Evolutionary conservation across 2,888 invertebrate species (phyloP), one percentile per base, ranked within the genome.

Genomic region (Drosophila antonietae): DNA sequence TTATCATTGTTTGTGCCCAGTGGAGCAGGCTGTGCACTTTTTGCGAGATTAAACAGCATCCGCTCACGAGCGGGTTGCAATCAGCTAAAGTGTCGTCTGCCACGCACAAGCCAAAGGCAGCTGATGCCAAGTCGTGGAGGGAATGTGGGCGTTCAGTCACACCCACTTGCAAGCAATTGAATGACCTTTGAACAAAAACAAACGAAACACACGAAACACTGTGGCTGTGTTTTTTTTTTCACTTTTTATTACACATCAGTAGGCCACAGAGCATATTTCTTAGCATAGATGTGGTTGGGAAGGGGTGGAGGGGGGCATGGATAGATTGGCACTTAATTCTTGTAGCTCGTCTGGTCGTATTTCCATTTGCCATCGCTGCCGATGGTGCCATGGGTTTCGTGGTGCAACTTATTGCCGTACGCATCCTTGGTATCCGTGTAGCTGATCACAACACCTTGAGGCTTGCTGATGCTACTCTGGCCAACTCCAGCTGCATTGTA

Each of bases 71-170:
- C 53, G 23, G 52, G 62, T 64, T 78, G 81, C 87, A 86, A 86
- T 86, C 87, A 84, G 57, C 75, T 78, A 88, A 81, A 88, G 88
- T 88, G 88, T 65, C 52, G 88, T 65, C 52, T 51, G 49, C 23
- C 37, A 49, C 3, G 23, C 35, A 10, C 6, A 33, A 44, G 39
- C 44, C 18, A 3, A 18, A 37, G 9, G 57, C 51, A 57, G 31
- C n/a, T 28, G 18, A 52, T 52, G 52, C 35, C 18, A 3, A 15
- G 12, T 28, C 20, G 18, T 9, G 0, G 51, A 4, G 5, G 10
- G 2, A 5, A 0, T 15, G 9, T 9, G 57, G 41, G 39, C 12
- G 62, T 35, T 28, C 9, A 15, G 12, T 23, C 10, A 71, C 74
- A 64, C 74, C 75, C 70, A 55, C 60, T 59, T 52, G 37, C 49